Base-by-base conservation (phyloP, 2,797 vertebrate species). In the Pipistrellus kuhlii region DNA sequence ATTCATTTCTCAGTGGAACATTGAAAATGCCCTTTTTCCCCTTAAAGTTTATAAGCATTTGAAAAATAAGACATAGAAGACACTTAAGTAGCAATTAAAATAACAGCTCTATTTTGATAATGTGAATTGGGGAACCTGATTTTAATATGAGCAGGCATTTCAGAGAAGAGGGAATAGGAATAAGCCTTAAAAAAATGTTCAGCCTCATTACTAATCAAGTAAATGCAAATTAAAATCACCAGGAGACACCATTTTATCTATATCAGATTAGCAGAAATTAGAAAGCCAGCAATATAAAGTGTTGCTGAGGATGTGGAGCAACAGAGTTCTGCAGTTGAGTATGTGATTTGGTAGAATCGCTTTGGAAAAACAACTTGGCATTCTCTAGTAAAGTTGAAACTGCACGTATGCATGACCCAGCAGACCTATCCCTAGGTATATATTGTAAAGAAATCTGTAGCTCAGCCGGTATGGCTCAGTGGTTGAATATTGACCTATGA, bases 21-120 rank as follows among this genome's bases (percentile, higher is more conserved):
- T 62, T 46, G 80, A 78, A 88, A 88, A 92, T 86, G 53, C 13
- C 11, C 1, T 21, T 32, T 32, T 90, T 38, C 48, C 41, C 32
- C 89, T 51, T 91, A 66, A 73, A 85, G 32, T 62, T 44, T 68
- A 80, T 73, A 66, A 87, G 18, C 64, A 80, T 20, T 77, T 85
- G 30, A 89, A 25, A 92, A 72, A 59, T 85, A 75, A 68, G 15
- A 46, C 46, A 64, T 55, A 55, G 30, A 41, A 89, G 30, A 64
- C 48, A 80, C 71, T 95, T 71, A 90, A 75, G 10, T 85, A 82
- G 75, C 23, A 86, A 89, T 85, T 57, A 78, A 41, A 91, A 57
- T 85, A 88, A 46, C 25, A 87, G 30, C 66, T 95, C 87, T 75
- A 80, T 84, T 84, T 93, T 87, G 48, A 83, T 77, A 59, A 80